Percentiles rank a stretch among this genome's conserved stretches.
These are phyloP conservation scores for Drosophila mojavensis DNA, from an alignment of 1,140 invertebrate species.

Conservation along the genomic window DNA sequence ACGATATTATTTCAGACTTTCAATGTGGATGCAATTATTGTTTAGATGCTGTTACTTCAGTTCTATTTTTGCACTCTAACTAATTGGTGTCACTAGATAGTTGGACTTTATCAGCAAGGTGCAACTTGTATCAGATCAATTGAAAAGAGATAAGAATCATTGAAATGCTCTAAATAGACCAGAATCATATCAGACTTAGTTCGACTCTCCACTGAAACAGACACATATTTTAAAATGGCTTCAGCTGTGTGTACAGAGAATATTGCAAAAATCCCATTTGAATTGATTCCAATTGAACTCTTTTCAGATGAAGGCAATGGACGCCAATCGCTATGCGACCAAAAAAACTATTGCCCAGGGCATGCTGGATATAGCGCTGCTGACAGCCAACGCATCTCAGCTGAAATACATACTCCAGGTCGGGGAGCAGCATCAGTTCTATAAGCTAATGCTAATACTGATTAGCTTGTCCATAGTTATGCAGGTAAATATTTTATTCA, in stretches of 20 bases:
- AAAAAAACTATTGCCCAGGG: conserved; percentile 95
- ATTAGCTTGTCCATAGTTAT: conserved; percentile 94
- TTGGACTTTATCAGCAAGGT: conserved; percentile 26
- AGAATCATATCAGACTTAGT: conserved; percentile 1
- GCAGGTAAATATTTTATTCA: conserved; percentile 87
- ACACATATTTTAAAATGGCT: conserved; percentile 14
- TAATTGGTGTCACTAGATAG: conserved; percentile 29
- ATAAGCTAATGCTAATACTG: conserved; percentile 90
- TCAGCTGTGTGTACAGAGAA: background rate
- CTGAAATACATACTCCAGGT: conserved; percentile 94
- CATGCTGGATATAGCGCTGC: conserved; percentile 91
- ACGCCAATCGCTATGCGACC: conserved; percentile 93
- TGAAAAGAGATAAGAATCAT: conserved; percentile 22
- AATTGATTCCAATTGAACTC: background rate
- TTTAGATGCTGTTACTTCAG: background rate
- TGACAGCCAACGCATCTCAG: conserved; percentile 94
- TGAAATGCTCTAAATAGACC: background rate
- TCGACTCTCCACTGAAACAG: background rate
- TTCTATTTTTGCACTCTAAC: conserved; percentile 10
- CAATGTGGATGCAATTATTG: background rate
- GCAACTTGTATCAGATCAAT: conserved; percentile 7
- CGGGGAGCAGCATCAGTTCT: conserved; percentile 92
- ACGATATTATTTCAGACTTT: background rate
- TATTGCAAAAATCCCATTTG: background rate
- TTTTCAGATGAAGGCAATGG: conserved; percentile 88